These are phyloP conservation scores for Tauraco erythrolophus DNA, from an alignment of 2,113 vertebrate genomes.

Conservation along the genomic window DNA sequence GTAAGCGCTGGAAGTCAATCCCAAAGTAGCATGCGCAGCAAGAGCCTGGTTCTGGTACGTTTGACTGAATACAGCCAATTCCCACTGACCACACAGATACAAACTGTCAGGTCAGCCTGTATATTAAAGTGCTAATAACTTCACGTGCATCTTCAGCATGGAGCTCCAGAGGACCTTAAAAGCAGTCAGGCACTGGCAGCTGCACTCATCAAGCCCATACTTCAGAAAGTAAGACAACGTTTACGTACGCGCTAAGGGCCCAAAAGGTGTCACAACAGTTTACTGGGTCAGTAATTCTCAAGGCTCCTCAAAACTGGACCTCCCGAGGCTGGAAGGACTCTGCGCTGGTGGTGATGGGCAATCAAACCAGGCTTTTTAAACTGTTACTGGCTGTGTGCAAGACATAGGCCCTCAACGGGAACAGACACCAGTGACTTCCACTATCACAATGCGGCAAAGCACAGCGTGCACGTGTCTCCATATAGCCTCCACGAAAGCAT, in stretches of 20 bases:
- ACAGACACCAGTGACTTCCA: neutral
- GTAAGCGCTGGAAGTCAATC: neutral
- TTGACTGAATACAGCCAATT: neutral
- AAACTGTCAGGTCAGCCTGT: neutral
- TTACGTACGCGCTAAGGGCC: accelerated
- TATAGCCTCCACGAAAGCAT: neutral
- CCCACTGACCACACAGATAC: neutral
- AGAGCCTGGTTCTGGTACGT: neutral
- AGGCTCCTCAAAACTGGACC: neutral
- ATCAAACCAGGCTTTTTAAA: neutral
- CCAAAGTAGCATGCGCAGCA: neutral
- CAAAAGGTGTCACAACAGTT: neutral
- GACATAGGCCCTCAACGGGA: neutral
- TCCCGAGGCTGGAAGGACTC: neutral
- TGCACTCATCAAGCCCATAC: neutral
- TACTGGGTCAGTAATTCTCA: neutral
- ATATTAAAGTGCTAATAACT: neutral
- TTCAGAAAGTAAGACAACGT: neutral
- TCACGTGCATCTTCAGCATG: neutral
- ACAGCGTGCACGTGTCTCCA: neutral
- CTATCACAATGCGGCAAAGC: neutral
- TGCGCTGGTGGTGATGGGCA: neutral
- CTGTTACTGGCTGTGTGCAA: neutral
- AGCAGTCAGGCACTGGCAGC: neutral
- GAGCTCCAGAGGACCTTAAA: neutral